Conservation (phyloP, 2,888 invertebrate genomes). For the Lycia hirtaria region DNA sequence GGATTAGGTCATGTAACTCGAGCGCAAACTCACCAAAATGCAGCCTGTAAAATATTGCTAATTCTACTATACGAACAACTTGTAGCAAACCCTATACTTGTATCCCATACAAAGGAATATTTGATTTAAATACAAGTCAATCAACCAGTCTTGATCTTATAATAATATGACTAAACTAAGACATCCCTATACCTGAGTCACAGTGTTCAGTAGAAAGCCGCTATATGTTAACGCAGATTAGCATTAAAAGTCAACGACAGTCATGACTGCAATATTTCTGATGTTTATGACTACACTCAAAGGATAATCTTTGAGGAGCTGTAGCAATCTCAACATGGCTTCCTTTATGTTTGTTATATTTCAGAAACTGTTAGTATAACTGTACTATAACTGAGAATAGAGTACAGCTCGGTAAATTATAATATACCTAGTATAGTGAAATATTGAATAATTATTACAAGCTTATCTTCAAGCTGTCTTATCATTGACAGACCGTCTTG, state of each 20-base stretch:
- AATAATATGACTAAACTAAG: background rate
- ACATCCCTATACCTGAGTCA: slow-evolving; percentile 8
- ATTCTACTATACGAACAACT: no score
- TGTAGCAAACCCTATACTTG: no score
- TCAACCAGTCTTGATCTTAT: slow-evolving; percentile 3
- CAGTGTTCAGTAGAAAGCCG: slow-evolving; percentile 54
- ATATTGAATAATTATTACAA: no score
- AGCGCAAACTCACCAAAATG: no score
- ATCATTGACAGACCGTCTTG: no score
- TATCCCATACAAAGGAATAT: background rate
- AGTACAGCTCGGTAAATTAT: no score
- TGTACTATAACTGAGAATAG: no score
- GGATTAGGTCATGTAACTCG: no score
- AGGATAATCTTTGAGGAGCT: slow-evolving; percentile 45
- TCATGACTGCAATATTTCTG: slow-evolving; percentile 17
- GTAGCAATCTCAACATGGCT: background rate
- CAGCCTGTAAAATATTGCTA: no score
- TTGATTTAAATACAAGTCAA: no score
- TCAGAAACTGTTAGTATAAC: background rate
- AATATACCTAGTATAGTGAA: no score
- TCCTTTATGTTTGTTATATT: slow-evolving; percentile 8
- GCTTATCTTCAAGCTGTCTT: no score
- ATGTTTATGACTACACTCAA: slow-evolving; percentile 45
- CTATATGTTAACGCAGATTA: slow-evolving; percentile 69
- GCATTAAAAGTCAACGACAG: slow-evolving; percentile 58